These are phyloP conservation scores for Parelbella ahira DNA, from an alignment of 2,888 invertebrate species.

Conservation along the genomic window DNA sequence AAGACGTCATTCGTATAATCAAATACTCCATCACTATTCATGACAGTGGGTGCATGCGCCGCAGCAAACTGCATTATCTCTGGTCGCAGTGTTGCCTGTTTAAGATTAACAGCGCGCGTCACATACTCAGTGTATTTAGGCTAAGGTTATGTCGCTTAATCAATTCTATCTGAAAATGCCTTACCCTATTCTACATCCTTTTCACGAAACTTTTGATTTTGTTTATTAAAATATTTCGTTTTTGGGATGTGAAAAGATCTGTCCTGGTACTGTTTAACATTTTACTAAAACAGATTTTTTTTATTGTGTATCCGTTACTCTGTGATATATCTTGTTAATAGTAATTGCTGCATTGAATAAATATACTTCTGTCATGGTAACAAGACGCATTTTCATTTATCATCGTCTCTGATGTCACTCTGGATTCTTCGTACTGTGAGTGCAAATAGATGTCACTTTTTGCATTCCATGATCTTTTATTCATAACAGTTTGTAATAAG, in stretches of 20 bases:
- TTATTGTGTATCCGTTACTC: too few species aligned
- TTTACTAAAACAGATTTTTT: too few species aligned
- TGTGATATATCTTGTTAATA: too few species aligned
- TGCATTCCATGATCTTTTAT: conserved; percentile 22
- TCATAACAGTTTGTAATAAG: conserved; percentile 16
- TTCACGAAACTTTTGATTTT: too few species aligned
- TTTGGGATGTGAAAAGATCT: too few species aligned
- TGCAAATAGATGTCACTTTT: conserved; percentile 11
- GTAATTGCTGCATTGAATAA: too few species aligned
- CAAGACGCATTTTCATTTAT: conserved; percentile 16
- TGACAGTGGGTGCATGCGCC: conserved; percentile 14
- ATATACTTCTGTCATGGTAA: too few species aligned
- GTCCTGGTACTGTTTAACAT: too few species aligned
- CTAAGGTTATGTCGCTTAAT: too few species aligned
- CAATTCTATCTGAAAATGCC: too few species aligned
- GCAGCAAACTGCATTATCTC: conserved; percentile 14
- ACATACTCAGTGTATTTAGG: conserved; percentile 14
- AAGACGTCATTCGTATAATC: neutral
- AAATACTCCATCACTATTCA: conserved; percentile 20
- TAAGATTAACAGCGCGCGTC: conserved; percentile 13
- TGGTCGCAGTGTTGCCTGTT: conserved; percentile 10
- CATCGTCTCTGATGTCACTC: conserved; percentile 15
- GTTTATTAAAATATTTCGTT: too few species aligned
- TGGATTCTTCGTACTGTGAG: conserved; percentile 18
- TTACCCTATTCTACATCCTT: too few species aligned